Conservation (phyloP, 2,888 invertebrate species). For the Microctonus brassicae region DNA sequence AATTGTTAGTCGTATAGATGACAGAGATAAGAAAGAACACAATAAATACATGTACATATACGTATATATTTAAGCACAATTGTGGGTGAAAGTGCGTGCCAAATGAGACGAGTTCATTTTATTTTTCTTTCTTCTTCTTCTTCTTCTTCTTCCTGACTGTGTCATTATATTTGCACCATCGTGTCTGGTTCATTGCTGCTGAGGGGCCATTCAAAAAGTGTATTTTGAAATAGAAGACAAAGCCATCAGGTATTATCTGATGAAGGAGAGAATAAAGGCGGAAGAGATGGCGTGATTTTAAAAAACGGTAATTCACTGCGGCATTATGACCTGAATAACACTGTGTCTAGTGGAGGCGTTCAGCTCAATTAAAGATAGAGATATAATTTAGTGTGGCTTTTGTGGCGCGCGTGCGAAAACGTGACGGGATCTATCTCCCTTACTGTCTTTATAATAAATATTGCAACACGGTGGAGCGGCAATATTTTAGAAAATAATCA, state of each 20-base stretch:
- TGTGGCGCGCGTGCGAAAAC: slow-evolving; percentile 33
- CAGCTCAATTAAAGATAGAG: slow-evolving; percentile 41
- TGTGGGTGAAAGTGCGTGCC: slow-evolving; percentile 45
- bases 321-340: slow-evolving; percentile 44
- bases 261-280: slow-evolving; percentile 11
- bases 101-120: slow-evolving; percentile 25
- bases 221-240: slow-evolving; percentile 8
- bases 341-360: slow-evolving; percentile 37
- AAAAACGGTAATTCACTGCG: slow-evolving; percentile 24
- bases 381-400: slow-evolving; percentile 36
- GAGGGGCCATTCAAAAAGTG: neutral
- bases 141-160: slow-evolving; percentile 4
- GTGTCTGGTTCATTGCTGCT: neutral
- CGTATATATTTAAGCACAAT: slow-evolving; percentile 12
- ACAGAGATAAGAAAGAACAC: slow-evolving; percentile 32
- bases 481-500: neutral
- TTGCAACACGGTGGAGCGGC: neutral
- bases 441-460: too few relatives aligned
- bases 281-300: neutral
- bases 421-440: neutral
- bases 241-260: neutral
- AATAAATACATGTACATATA: slow-evolving; percentile 17
- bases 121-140: slow-evolving; percentile 20
- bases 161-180: neutral
- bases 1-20: slow-evolving; percentile 27